phyloP scores from a whole-genome alignment of 2,797 vertebrate species.

The Scarus forsteni region DNA sequence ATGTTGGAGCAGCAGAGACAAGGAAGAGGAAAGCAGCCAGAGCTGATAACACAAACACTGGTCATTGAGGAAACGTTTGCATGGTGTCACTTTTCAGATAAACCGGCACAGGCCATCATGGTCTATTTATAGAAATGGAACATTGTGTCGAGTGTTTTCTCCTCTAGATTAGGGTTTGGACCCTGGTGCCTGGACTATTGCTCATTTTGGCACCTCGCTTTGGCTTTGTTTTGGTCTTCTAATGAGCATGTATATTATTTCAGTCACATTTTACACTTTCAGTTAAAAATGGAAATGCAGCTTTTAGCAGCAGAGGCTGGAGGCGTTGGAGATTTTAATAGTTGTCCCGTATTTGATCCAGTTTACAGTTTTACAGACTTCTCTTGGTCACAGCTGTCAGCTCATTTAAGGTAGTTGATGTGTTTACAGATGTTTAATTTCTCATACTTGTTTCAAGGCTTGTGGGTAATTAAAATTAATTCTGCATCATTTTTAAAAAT shows the following conservation, averaged over 20 bases:
- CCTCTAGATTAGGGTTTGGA: slow-evolving; percentile 27
- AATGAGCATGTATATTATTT: background rate
- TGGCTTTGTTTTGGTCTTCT: background rate
- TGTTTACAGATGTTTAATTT: background rate
- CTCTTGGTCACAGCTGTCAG: too few relatives aligned
- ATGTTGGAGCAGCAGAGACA: slow-evolving; percentile 15
- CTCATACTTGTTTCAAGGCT: background rate
- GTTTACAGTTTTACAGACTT: background rate
- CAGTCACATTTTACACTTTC: background rate
- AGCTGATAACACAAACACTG: slow-evolving; percentile 60
- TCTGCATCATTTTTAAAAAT: background rate
- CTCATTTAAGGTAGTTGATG: too few relatives aligned
- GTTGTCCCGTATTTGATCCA: background rate
- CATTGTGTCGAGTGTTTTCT: slow-evolving; percentile 37
- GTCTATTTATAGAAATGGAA: slow-evolving; percentile 61
- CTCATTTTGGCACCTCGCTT: slow-evolving; percentile 15
- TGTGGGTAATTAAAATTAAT: background rate
- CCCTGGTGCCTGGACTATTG: slow-evolving; percentile 5
- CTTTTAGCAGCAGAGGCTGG: background rate
- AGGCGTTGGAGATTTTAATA: background rate
- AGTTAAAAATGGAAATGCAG: background rate
- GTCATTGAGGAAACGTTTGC: slow-evolving; percentile 55
- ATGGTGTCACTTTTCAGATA: slow-evolving; percentile 67
- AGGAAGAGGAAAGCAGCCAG: slow-evolving; percentile 53
- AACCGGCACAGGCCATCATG: slow-evolving; percentile 27